Conservation (phyloP, 2,113 vertebrate genomes). For the Neogobius melanostomus region DNA sequence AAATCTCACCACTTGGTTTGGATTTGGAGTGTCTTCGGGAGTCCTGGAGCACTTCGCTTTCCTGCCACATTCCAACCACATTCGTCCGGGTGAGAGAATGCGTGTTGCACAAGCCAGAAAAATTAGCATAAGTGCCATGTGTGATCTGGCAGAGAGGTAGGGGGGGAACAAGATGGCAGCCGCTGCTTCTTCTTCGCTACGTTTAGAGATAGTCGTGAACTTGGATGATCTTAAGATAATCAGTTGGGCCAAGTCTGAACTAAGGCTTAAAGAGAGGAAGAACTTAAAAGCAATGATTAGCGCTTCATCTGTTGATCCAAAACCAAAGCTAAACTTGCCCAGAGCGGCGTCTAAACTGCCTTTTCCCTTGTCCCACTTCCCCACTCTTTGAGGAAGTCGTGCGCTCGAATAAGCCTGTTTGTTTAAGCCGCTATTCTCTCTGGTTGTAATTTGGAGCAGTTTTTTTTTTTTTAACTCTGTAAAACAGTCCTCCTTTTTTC, state of each 20-base stretch:
- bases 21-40: neutral
- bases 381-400: slow-evolving; percentile 77
- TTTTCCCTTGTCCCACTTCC: slow-evolving; percentile 53
- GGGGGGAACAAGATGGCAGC: slow-evolving; percentile 79
- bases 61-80: slow-evolving; percentile 66
- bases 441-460: slow-evolving; percentile 91
- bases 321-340: no score
- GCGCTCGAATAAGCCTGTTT: slow-evolving; percentile 80
- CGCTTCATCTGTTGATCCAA: neutral
- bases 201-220: slow-evolving; percentile 82
- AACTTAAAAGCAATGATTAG: no score
- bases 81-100: slow-evolving; percentile 65
- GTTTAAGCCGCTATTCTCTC: slow-evolving; percentile 86
- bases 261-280: neutral
- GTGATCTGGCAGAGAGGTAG: slow-evolving; percentile 80
- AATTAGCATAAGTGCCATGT: slow-evolving; percentile 92
- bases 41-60: slow-evolving; percentile 28
- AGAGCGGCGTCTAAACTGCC: slow-evolving; percentile 31
- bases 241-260: neutral
- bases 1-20: slow-evolving; percentile 21
- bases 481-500: slow-evolving; percentile 79
- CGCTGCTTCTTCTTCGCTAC: slow-evolving; percentile 74
- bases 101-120: slow-evolving; percentile 62
- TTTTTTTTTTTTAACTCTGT: slow-evolving; percentile 78
- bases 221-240: slow-evolving; percentile 65